A percentile compares a stretch with the other conserved stretches of the same genome.
Evolutionary conservation across 2,797 vertebrate species (phyloP).

Genomic region (Alcedo quadribrachys): DNA sequence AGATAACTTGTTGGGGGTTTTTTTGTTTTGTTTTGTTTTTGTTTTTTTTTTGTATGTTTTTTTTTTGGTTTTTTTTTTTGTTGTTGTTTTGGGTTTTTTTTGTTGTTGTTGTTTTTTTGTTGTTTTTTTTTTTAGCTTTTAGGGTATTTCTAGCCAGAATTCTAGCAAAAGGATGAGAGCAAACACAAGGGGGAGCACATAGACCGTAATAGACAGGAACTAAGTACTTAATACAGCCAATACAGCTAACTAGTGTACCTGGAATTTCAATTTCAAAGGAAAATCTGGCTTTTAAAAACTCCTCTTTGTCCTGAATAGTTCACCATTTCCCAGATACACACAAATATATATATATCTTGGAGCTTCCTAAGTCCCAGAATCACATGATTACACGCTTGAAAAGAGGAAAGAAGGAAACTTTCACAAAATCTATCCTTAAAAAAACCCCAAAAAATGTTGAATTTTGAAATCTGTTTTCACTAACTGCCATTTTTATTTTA

Average conservation of each 20-base stretch:
- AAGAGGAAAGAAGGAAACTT: background rate
- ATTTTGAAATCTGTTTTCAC: background rate
- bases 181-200: conserved; percentile 59
- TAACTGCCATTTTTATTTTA: background rate
- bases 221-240: rapidly evolving
- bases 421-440: background rate
- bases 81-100: too few relatives aligned
- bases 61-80: background rate
- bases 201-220: background rate
- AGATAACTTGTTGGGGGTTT: background rate
- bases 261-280: background rate
- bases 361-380: background rate
- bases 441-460: background rate
- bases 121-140: background rate
- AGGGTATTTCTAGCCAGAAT: background rate
- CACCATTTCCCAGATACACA: background rate
- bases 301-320: background rate
- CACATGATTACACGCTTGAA: background rate
- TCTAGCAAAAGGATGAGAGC: background rate
- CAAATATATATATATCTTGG: background rate
- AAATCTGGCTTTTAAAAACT: background rate
- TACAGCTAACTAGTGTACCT: background rate
- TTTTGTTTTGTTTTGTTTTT: too few relatives aligned
- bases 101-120: too few relatives aligned
- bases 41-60: too few relatives aligned